A percentile compares a stretch with the other conserved stretches of the same genome.
These are phyloP conservation scores for Onychostoma macrolepis DNA, from an alignment of 2,113 vertebrate species.

Conservation along the genomic window DNA sequence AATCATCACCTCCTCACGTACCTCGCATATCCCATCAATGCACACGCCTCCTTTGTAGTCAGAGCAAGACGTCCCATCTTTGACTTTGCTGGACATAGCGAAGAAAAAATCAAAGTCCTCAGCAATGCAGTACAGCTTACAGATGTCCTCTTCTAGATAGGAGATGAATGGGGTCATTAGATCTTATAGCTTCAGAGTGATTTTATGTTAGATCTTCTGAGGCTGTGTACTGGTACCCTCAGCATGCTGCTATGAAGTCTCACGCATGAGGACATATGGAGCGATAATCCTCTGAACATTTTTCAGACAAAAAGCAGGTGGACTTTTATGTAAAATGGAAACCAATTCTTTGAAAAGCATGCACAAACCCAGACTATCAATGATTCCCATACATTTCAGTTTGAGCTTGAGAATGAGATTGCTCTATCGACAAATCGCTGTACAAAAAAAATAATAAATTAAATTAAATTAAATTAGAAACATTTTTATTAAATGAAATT, in stretches of 20 bases:
- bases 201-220: background rate
- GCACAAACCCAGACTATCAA: background rate
- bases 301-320: background rate
- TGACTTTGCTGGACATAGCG: slow-evolving; percentile 96
- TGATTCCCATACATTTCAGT: background rate
- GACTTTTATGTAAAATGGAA: slow-evolving; percentile 17
- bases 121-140: slow-evolving; percentile 99
- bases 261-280: slow-evolving; percentile 2
- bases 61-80: slow-evolving; percentile 93
- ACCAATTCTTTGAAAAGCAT: background rate
- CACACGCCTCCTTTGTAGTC: slow-evolving; percentile 85
- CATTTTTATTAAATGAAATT: too few relatives aligned
- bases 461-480: background rate
- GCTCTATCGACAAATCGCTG: background rate
- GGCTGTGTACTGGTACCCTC: background rate
- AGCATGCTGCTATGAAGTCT: background rate
- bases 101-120: slow-evolving; percentile 99
- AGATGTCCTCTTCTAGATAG: slow-evolving; percentile 88
- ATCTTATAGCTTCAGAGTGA: slow-evolving; percentile 5
- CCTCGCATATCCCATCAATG: slow-evolving; percentile 95
- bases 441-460: background rate
- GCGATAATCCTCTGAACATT: background rate
- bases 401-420: background rate
- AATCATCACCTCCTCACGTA: slow-evolving; percentile 64
- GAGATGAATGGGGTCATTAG: background rate